Base-by-base conservation (phyloP, 2,113 vertebrate genomes). In the Lepidothrix coronata region DNA sequence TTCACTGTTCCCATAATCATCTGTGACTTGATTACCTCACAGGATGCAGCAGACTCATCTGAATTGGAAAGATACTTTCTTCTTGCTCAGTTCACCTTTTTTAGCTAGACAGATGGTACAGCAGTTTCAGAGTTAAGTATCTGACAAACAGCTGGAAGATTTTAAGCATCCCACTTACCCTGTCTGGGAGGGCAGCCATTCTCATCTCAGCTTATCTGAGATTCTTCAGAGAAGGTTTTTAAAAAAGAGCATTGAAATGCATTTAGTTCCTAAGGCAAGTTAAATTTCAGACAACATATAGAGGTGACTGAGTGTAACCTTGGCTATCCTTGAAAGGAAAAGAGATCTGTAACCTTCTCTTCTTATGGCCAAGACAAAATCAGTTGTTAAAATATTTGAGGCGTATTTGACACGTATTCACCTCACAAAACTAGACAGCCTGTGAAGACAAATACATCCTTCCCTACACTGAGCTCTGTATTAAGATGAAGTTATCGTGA, bases 71-170 rank as follows among this genome's bases (percentile, higher is more conserved):
- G 89, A 91, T 33, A 68, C 43, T 92, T 89, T 86, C 75, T 80
- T 83, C 65, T 86, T 92, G 55, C 48, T 95, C 65, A 44, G 76
- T 68, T 80, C 70, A 95, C 94, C 91, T 95, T 91, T 92, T 96
- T 96, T 67, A 97, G 91, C 73, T 57, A 96, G 73, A 81, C 95
- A 97, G 91, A 95, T 95, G 95, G 96, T 67, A 81, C 73, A 91
- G 86, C 65, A 92, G 92, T 81, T 89, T 93, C 91, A 88, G 85
- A 94, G 78, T 86, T 86, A 77, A 81, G 73, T 93, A 95, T 52
- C 89, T 84, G 91, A 87, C 89, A 92, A 97, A 96, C 96, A 96
- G 93, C 96, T 97, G 96, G 89, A 96, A 92, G 80, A 89, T 72
- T 92, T 87, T 73, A 91, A 87, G 84, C 73, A 85, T 87, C 80